These are phyloP conservation scores for Porites cylindrica DNA, from an alignment of 92 coral and sea anemone species.

Conservation along the genomic window DNA sequence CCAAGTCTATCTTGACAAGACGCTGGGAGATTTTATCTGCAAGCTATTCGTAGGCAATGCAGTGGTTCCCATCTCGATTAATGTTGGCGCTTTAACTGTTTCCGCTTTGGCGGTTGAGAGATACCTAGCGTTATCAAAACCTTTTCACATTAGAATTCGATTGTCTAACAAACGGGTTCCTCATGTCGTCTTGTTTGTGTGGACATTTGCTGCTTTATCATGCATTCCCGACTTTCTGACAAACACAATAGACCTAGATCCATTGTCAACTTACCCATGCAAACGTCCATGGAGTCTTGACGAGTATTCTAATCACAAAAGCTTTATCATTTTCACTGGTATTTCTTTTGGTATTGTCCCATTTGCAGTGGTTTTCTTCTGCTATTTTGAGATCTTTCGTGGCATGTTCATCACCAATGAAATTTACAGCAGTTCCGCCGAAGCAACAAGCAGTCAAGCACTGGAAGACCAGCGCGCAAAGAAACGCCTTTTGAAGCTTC, in stretches of 20 bases:
- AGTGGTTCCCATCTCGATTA: constrained; percentile 30
- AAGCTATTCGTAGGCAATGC: constrained; percentile 40
- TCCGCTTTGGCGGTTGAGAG: constrained; percentile 47
- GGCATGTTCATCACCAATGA: constrained; percentile 52
- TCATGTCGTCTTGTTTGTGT: neutral
- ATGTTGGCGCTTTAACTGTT: constrained; percentile 30
- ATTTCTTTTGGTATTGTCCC: constrained; percentile 42
- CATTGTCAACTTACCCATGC: constrained; percentile 13
- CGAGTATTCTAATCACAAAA: constrained; percentile 13
- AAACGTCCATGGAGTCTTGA: constrained; percentile 31
- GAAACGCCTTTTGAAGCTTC: constrained; percentile 50
- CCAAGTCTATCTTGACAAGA: neutral
- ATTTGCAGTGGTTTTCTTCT: constrained; percentile 16
- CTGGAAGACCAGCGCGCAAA: constrained; percentile 12
- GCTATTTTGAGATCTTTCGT: constrained; percentile 46
- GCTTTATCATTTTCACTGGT: constrained; percentile 32
- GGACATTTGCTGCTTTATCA: constrained; percentile 10
- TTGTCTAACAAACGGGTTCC: constrained; percentile 18
- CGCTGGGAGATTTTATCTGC: constrained; percentile 44
- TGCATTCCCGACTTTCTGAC: constrained; percentile 25
- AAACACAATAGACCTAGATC: constrained; percentile 3
- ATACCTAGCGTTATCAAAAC: constrained; percentile 50
- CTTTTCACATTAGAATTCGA: constrained; percentile 22
- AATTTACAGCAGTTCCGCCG: neutral
- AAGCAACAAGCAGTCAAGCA: constrained; percentile 3